These are phyloP conservation scores for Rhamphomyia laevipes DNA, from an alignment of 2,888 invertebrate genomes.

Conservation along the genomic window DNA sequence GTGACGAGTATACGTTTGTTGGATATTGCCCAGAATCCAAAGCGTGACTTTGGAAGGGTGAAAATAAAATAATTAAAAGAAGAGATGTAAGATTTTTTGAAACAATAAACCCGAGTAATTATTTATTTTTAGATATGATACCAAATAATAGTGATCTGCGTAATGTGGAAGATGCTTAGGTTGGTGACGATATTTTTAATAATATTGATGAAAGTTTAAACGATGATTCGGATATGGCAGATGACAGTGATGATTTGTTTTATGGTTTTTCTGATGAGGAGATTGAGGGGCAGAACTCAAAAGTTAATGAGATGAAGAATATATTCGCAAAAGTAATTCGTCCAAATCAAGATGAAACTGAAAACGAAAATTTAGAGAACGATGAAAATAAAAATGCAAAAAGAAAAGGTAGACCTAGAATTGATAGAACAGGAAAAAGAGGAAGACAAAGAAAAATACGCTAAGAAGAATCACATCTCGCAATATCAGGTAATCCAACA, in stretches of 20 bases:
- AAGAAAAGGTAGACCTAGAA: neutral
- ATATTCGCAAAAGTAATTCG: no score
- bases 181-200: neutral
- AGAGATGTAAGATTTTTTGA: neutral
- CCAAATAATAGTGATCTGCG: neutral
- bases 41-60: neutral
- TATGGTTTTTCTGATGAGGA: neutral
- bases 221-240: no score
- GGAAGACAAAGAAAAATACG: neutral
- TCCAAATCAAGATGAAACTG: neutral
- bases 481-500: neutral
- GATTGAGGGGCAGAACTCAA: neutral
- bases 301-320: no score
- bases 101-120: neutral
- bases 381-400: neutral
- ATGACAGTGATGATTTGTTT: neutral
- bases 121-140: neutral
- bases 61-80: neutral
- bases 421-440: neutral
- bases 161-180: neutral
- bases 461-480: neutral
- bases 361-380: neutral
- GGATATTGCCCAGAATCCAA: neutral
- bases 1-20: no score
- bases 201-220: no score